These are phyloP conservation scores for Paedocypris sp. DNA, from an alignment of 2,113 vertebrate genomes.

Conservation along the genomic window DNA sequence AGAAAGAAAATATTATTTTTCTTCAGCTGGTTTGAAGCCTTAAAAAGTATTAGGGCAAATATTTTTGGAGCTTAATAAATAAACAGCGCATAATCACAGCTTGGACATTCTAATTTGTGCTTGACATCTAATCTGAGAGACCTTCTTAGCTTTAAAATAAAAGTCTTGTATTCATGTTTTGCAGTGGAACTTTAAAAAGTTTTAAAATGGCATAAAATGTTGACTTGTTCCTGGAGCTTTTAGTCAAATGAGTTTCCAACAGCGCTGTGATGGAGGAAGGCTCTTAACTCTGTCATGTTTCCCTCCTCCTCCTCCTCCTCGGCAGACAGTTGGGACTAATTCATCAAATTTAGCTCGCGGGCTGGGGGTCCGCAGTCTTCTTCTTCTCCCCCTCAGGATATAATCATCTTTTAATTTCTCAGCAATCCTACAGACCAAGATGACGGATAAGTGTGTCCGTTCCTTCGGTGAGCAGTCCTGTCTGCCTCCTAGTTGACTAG, in stretches of 20 bases:
- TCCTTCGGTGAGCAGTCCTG: conserved; percentile 35
- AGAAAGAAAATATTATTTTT: no score
- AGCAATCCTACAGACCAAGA: conserved; percentile 46
- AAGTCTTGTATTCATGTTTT: neutral
- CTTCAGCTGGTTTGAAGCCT: no score
- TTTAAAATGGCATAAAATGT: conserved; percentile 21
- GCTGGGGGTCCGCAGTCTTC: conserved; percentile 12
- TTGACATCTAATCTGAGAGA: no score
- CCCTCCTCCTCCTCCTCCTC: neutral
- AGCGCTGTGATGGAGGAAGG: conserved; percentile 37
- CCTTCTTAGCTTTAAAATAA: neutral
- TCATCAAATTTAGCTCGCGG: conserved; percentile 50
- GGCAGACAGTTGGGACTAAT: conserved; percentile 51
- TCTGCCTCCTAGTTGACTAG: conserved; percentile 30
- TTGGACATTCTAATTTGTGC: no score
- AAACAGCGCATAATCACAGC: no score
- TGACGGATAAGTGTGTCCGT: conserved; percentile 47
- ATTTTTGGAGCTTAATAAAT: no score
- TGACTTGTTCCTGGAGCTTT: conserved; percentile 36
- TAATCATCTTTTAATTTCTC: conserved; percentile 68
- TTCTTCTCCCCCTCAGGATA: conserved; percentile 50
- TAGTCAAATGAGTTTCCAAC: conserved; percentile 52
- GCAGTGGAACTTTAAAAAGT: neutral
- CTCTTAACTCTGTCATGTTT: conserved; percentile 38
- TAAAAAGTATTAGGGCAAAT: no score